Percentiles rank a stretch among this genome's conserved stretches.
phyloP scores from a whole-genome alignment of 2,113 vertebrate species.

The Poecile atricapillus region DNA sequence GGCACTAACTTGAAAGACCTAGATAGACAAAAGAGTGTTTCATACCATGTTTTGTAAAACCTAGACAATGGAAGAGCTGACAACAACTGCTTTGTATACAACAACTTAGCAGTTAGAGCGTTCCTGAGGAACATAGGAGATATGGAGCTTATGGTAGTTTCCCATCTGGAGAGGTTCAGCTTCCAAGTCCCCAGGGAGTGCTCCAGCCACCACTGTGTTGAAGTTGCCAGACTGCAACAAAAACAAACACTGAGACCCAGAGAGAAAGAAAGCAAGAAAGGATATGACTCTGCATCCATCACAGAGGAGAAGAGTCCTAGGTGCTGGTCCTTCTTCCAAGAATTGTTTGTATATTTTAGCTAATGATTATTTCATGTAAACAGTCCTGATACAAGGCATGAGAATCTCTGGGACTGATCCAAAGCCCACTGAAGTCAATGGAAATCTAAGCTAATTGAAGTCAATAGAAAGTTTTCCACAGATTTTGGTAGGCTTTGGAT shows the following conservation, averaged over 20 bases:
- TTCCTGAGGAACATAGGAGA: neutral
- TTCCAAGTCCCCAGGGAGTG: neutral
- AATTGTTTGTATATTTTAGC: slow-evolving; percentile 1
- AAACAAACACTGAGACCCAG: neutral
- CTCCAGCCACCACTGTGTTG: neutral
- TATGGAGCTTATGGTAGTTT: neutral
- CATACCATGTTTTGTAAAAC: neutral
- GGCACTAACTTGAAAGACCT: neutral
- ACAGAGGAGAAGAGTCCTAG: neutral
- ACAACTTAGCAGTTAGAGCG: neutral
- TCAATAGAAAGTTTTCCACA: slow-evolving; percentile 58
- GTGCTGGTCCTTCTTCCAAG: slow-evolving; percentile 3
- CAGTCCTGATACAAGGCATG: neutral
- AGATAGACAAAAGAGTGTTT: neutral
- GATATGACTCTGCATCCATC: neutral
- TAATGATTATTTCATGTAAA: slow-evolving; percentile 19
- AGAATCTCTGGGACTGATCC: neutral
- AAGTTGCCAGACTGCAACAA: neutral
- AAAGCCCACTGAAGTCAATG: neutral
- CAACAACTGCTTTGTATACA: neutral
- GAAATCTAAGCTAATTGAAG: slow-evolving; percentile 42
- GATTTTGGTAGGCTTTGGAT: slow-evolving; percentile 55
- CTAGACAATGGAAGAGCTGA: neutral
- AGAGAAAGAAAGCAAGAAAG: neutral
- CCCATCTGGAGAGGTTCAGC: neutral